Evolutionary conservation across 2,888 invertebrate genomes (phyloP), one percentile per base, ranked within the genome.

Genomic region (Agrotis ipsilon): DNA sequence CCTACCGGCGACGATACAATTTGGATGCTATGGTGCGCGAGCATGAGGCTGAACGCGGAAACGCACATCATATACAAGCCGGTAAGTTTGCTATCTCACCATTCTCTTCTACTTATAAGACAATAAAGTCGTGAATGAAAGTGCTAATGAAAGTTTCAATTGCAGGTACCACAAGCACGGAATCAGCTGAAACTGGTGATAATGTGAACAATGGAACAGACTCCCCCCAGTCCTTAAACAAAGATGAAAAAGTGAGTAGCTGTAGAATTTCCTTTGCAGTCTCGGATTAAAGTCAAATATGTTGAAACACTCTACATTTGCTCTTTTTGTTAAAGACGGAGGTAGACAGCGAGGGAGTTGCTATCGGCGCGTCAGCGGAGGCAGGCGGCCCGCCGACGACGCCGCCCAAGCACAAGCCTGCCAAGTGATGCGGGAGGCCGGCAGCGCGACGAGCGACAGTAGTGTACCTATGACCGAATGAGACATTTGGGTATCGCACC

Each of bases 1-100:
- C 98, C 90, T 98, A 99, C 94, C 97, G 99, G 60, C 97, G 98
- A 84, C 97, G 98, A 70, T 99, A 98, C 94, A 98, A 98, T 94
- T 96, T 99, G 82, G 99, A 99, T 92, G 97, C 97, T 21, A 97
- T 98, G 49, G 95, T 99, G 63, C 97, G 98, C 87, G 99, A 99
- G 88, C 98, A 97, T 92, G 98, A 98, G 90, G 97, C 97, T 45
- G 98, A 98, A 85, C 97, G 97, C 83, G 98, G 97, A 9, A 97
- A 91, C 81, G 85, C 96, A 84, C 92, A 96, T 77, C 96, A 96
- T 51, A 94, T 96, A 89, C 97, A 96, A 80, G 91, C 94, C 21
- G 94, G 94, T 92, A 85, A 84, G 78, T 59, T n/a, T 64, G n/a
- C 13, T 54, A 39, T 39, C 49, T 43, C 3, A 43, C 7, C 5